A percentile compares a stretch with the other conserved stretches of the same genome.
Conservation (phyloP, 2,797 vertebrate species). For the Tokudaia muenninki region DNA sequence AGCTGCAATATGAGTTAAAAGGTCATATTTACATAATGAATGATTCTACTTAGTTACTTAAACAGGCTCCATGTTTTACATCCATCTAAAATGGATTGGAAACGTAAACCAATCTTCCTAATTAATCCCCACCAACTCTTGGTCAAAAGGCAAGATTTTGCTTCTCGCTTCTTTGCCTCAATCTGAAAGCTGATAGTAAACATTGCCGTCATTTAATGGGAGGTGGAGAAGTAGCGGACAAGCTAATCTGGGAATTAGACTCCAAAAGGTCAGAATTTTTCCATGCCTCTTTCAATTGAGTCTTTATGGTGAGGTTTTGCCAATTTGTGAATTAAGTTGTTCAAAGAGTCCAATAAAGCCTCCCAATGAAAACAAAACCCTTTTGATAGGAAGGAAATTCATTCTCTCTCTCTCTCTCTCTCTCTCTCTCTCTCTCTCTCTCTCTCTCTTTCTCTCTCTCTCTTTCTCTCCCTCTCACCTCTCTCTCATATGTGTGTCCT, state of each 20-base stretch:
- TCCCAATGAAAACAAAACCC: constrained; percentile 54
- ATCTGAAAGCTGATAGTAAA: constrained; percentile 45
- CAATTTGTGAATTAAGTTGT: constrained; percentile 66
- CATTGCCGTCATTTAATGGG: background rate
- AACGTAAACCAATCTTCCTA: constrained; percentile 54
- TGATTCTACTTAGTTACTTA: constrained; percentile 50
- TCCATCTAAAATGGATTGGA: background rate
- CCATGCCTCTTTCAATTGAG: constrained; percentile 55
- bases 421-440: background rate
- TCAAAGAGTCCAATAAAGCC: constrained; percentile 44
- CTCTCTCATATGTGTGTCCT: background rate
- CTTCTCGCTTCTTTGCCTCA: constrained; percentile 20
- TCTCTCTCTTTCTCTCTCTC: background rate
- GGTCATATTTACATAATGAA: constrained; percentile 81
- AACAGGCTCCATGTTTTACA: constrained; percentile 38
- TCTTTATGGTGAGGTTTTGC: constrained; percentile 51
- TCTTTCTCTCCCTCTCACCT: too few species aligned
- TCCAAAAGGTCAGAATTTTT: constrained; percentile 66
- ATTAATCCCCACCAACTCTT: constrained; percentile 19
- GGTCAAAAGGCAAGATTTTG: constrained; percentile 16
- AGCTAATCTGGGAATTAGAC: background rate
- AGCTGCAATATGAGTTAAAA: constrained; percentile 66
- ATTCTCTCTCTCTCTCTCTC: background rate
- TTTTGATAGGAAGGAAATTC: constrained; percentile 25
- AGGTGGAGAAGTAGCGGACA: background rate